Evolutionary conservation across 2,888 invertebrate species (phyloP), one percentile per base, ranked within the genome.

Genomic region (Lomographa bimaculata): DNA sequence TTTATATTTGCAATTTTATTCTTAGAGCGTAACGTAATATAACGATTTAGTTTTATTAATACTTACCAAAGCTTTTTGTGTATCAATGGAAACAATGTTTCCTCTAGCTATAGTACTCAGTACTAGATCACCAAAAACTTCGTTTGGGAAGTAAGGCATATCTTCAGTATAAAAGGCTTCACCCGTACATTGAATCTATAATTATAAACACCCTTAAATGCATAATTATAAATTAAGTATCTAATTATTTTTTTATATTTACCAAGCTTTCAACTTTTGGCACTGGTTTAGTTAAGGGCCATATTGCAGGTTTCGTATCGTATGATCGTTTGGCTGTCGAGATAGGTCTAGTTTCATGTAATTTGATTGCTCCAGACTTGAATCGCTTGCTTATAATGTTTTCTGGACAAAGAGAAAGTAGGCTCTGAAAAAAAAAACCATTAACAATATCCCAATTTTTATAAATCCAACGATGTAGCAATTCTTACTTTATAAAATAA

Each of bases 151-250:
- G 0, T 79, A 62, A 1, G 91, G 91, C 7, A 92, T 66, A 54
- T 95, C 95, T 57, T 92, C 91, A 1, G 91, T 77, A 65, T 92
- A 95, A 50, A 90, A 75, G 0, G 93, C 93, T 69, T 94, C 93
- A 0, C 95, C 94, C 23, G 92, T 84, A 55, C 91, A 90, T 78
- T 93, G 93, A 4, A 80, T 70, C 79, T 82, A 35, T 14, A 50
- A 44, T 8, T 7, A n/a, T n/a, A n/a, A 4, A 3, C 14, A 14
- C 4, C 3, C 14, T 3, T 3, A 14, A 14, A 14, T 14, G 4
- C 1, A 2, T 21, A 9, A 8, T 9, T 7, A n/a, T n/a, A n/a
- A n/a, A n/a, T n/a, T n/a, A n/a, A n/a, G n/a, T n/a, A n/a, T n/a
- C n/a, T n/a, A n/a, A n/a, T n/a, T n/a, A n/a, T n/a, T n/a, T n/a